Base-by-base conservation (phyloP, 2,888 invertebrate genomes). In the Drosophila subsilvestris region DNA sequence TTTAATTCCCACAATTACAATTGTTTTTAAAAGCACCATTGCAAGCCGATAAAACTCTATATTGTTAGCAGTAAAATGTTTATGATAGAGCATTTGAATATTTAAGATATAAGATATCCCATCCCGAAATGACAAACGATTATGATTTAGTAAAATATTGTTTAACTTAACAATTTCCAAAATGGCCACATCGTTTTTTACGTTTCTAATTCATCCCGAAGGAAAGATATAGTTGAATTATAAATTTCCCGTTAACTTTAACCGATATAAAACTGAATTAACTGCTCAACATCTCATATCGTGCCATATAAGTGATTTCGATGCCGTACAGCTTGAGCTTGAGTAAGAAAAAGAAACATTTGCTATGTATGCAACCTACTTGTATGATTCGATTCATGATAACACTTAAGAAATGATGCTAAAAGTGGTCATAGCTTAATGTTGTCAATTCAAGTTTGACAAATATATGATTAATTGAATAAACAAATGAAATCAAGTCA, bases 231-330 rank as follows among this genome's bases (percentile, higher is more conserved):
- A 37, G 45, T 25, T 59, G 18, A 53, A 29, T 29, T 25, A 32
- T 6, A 32, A 12, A 32, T 14, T 32, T 32, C 32, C 14, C 14
- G 5, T 32, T 1, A 14, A 32, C 25, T 22, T 1, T 1, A 25
- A 3, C 25, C 5, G 25, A 25, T 25, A 25, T 5, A 25, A 20
- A 25, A 25, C 8, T 51, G 29, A 53, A 53, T 20, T 27, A 27
- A 45, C 44, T 71, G 71, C 69, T 69, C 69, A 69, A 51, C 29
- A 67, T 69, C 61, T 69, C 61, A 71, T 55, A 61, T 71, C 44
- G 69, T 69, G 69, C 69, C 69, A 69, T 69, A 50, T 32, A 49
- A 60, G 70, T 47, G 53, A 65, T 17, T 37, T 65, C 47, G 25
- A 47, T 47, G 54, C 17, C 47, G 47, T 62, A 47, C 62, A 54